These are phyloP conservation scores for Physocephala rufipes DNA, from an alignment of 2,888 invertebrate genomes.

Conservation along the genomic window DNA sequence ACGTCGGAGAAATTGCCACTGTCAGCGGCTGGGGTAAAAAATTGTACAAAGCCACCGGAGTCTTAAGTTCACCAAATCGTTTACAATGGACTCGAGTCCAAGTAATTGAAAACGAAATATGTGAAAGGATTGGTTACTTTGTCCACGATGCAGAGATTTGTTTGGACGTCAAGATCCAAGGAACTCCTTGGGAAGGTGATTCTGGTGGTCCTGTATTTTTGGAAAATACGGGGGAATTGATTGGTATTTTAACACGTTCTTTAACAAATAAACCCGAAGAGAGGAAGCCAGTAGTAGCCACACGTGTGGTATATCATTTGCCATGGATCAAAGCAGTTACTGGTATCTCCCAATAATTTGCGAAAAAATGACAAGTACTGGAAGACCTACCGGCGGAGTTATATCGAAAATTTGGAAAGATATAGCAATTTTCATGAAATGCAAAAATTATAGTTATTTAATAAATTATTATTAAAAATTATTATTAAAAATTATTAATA, in stretches of 20 bases:
- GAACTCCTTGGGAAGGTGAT: background rate
- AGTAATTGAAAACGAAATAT: background rate
- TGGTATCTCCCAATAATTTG: background rate
- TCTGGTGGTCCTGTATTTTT: conserved; percentile 1
- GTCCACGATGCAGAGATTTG: background rate
- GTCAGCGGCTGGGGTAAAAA: background rate
- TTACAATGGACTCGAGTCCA: background rate
- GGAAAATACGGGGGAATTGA: background rate
- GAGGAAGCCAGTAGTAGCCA: background rate
- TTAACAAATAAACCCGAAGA: background rate
- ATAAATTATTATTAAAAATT: too few relatives aligned
- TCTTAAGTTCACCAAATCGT: background rate
- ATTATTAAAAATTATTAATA: too few relatives aligned
- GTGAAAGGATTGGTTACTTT: background rate
- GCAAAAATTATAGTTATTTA: too few relatives aligned
- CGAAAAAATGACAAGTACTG: too few relatives aligned
- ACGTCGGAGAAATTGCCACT: background rate
- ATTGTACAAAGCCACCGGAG: too few relatives aligned
- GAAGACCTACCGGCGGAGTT: too few relatives aligned
- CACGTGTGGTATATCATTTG: background rate
- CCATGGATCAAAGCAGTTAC: background rate
- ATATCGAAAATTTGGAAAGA: too few relatives aligned
- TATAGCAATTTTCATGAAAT: too few relatives aligned
- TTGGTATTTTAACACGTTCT: background rate
- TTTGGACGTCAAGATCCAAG: background rate